Evolutionary conservation across 2,797 vertebrate genomes (phyloP).

Genomic region (Anableps anableps): DNA sequence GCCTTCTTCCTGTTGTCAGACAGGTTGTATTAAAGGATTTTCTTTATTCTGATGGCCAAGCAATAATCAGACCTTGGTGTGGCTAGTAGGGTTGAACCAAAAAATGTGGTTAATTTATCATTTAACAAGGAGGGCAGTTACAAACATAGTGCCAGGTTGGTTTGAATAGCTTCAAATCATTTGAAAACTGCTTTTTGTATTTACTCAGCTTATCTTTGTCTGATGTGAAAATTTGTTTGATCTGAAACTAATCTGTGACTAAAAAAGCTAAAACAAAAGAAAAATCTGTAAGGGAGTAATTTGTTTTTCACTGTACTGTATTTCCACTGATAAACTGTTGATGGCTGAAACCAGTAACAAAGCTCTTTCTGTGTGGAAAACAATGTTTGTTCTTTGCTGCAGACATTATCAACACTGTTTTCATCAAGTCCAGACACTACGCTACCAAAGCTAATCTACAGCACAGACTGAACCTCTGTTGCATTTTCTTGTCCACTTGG

Average conservation of each 20-base stretch:
- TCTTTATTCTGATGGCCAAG: too few relatives aligned
- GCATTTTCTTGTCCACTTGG: constrained; percentile 9
- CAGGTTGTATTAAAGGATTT: too few relatives aligned
- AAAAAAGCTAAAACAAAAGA: background rate
- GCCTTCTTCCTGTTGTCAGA: too few relatives aligned
- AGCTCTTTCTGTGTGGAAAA: constrained; percentile 36
- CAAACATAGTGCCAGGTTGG: too few relatives aligned
- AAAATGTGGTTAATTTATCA: too few relatives aligned
- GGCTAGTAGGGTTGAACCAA: too few relatives aligned
- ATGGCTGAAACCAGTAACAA: constrained; percentile 23
- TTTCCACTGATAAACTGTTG: constrained; percentile 9
- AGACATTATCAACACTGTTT: constrained; percentile 27
- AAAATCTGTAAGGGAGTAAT: background rate
- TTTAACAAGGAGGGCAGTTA: too few relatives aligned
- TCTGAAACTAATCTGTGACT: too few relatives aligned
- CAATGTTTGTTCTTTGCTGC: constrained; percentile 25
- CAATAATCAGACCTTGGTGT: too few relatives aligned
- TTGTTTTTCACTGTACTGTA: background rate
- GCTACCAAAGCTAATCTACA: background rate
- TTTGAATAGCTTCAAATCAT: background rate
- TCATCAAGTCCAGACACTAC: constrained; percentile 16
- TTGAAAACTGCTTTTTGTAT: background rate
- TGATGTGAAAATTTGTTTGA: too few relatives aligned
- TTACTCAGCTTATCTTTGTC: background rate
- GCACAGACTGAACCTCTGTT: background rate